Conservation (phyloP, 2,113 vertebrate species). For the Myxocyprinus asiaticus region DNA sequence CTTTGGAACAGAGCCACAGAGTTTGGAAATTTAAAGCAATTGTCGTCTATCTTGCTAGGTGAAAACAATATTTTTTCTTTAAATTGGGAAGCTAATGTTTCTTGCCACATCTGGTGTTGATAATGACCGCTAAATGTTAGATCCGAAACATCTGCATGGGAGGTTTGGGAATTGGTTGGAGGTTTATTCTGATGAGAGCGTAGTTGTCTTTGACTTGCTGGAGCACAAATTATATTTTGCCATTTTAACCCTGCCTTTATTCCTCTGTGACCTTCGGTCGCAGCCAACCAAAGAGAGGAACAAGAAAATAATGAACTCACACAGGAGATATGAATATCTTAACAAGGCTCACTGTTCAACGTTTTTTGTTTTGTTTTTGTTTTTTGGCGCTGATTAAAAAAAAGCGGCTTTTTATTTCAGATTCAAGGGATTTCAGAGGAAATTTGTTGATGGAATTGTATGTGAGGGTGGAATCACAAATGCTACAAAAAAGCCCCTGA, state of each 20-base stretch:
- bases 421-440: constrained; percentile 55
- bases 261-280: constrained; percentile 69
- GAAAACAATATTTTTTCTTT: not conserved
- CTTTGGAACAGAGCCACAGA: not conserved
- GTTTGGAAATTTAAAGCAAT: not conserved
- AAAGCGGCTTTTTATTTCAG: constrained; percentile 42
- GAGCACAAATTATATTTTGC: constrained; percentile 25
- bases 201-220: not conserved
- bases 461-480: constrained; percentile 1
- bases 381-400: constrained; percentile 49
- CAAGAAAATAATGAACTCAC: constrained; percentile 62
- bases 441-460: constrained; percentile 29
- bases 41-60: not conserved
- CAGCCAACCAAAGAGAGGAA: constrained; percentile 28
- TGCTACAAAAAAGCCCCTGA: constrained; percentile 4
- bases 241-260: constrained; percentile 22
- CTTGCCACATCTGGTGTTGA: constrained; percentile 13
- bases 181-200: not conserved
- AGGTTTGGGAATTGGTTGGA: not conserved
- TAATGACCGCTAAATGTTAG: not conserved
- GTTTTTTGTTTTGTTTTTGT: constrained; percentile 53
- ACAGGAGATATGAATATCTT: constrained; percentile 70
- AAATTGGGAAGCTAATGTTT: not conserved
- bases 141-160: not conserved
- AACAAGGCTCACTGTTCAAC: constrained; percentile 41